A percentile compares a stretch with the other conserved stretches of the same genome.
Evolutionary conservation across 2,888 invertebrate species (phyloP).

Genomic region (Heliconius erato): DNA sequence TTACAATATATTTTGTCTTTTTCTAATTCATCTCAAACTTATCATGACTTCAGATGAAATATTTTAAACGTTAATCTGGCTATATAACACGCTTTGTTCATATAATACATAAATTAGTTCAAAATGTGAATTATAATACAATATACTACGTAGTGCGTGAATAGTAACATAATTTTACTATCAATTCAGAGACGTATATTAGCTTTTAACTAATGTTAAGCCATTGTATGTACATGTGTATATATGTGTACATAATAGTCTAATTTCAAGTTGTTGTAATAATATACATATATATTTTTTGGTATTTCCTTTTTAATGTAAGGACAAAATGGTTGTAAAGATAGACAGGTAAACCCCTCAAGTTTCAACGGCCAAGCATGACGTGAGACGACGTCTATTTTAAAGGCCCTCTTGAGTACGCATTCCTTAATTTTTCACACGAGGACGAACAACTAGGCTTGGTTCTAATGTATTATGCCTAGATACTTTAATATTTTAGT

Average conservation of each 20-base stretch:
- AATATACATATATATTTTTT: neutral
- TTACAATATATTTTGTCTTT: conserved; percentile 53
- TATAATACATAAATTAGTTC: neutral
- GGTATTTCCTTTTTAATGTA: neutral
- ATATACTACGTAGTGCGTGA: neutral
- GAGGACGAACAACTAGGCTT: conserved; percentile 15
- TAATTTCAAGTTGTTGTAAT: neutral
- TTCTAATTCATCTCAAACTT: conserved; percentile 61
- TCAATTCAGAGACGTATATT: neutral
- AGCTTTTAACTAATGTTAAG: neutral
- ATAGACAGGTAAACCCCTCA: conserved; percentile 4
- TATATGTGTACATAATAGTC: too few relatives aligned
- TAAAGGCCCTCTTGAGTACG: conserved; percentile 17
- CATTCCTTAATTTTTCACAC: conserved; percentile 24
- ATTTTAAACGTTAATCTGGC: conserved; percentile 32
- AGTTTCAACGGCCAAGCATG: conserved; percentile 11
- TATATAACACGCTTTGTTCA: neutral
- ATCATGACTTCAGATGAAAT: conserved; percentile 43
- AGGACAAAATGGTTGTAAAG: neutral
- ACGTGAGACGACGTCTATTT: conserved; percentile 14
- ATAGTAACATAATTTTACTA: neutral
- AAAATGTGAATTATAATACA: neutral
- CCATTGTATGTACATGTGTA: too few relatives aligned
- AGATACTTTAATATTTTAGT: neutral
- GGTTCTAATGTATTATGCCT: neutral